A percentile compares a stretch with the other conserved stretches of the same genome.
These are phyloP conservation scores for Pseudorhombus dupliciocellatus DNA, from an alignment of 2,113 vertebrate species.

Conservation along the genomic window DNA sequence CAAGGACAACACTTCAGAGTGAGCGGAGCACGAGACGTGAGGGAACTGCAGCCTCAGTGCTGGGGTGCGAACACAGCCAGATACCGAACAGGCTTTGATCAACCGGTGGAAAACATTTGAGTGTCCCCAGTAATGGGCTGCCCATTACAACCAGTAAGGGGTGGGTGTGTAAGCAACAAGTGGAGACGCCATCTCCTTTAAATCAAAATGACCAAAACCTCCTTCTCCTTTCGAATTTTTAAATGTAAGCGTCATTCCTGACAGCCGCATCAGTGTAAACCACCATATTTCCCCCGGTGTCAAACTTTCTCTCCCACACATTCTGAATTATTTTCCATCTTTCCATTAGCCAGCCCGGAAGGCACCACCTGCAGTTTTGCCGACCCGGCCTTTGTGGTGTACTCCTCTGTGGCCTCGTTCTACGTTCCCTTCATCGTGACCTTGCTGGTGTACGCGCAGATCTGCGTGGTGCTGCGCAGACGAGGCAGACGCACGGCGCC, in stretches of 20 bases:
- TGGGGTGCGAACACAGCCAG: neutral
- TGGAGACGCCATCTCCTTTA: too few species aligned
- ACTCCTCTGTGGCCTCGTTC: conserved; percentile 84
- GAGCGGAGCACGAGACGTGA: conserved; percentile 6
- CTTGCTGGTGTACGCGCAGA: conserved; percentile 82
- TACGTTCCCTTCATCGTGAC: conserved; percentile 84
- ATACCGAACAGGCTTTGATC: conserved; percentile 7
- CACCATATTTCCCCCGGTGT: too few species aligned
- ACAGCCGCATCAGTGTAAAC: too few species aligned
- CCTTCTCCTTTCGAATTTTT: too few species aligned
- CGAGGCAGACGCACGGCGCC: conserved; percentile 77
- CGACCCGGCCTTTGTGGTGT: conserved; percentile 82
- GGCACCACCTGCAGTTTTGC: conserved; percentile 79
- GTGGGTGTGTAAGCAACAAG: too few species aligned
- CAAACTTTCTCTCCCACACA: too few species aligned
- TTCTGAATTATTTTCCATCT: neutral
- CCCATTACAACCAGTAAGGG: too few species aligned
- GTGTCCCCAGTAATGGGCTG: too few species aligned
- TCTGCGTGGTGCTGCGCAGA: conserved; percentile 81
- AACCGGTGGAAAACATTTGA: neutral
- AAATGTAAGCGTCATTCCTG: too few species aligned
- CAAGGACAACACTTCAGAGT: conserved; percentile 32
- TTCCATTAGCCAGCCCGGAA: conserved; percentile 64
- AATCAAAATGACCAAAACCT: too few species aligned
- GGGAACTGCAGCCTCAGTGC: neutral